Conservation (phyloP, 2,113 vertebrate species). For the Delphinus delphis region DNA sequence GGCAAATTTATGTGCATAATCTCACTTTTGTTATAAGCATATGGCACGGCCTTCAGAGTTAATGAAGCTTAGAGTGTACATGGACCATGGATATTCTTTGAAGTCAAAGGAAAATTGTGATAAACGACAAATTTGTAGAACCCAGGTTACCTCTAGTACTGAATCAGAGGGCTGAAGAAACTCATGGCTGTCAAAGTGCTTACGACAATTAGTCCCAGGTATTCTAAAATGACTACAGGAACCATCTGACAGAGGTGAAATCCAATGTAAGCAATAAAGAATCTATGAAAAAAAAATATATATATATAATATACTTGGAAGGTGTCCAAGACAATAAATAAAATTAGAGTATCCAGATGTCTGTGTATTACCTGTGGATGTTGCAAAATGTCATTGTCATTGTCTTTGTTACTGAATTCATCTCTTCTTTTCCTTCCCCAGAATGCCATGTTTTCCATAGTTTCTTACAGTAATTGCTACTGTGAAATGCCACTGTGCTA, state of each 20-base stretch:
- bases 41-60: neutral
- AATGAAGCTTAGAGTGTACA: neutral
- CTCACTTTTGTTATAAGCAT: neutral
- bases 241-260: neutral
- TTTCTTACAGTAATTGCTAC: neutral
- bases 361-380: neutral
- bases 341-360: neutral
- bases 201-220: neutral
- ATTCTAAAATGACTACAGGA: neutral
- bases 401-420: neutral
- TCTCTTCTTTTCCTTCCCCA: neutral
- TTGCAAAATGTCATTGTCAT: neutral
- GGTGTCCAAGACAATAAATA: conserved; percentile 8
- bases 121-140: neutral
- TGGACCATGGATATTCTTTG: neutral
- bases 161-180: neutral
- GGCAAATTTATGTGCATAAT: neutral
- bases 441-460: neutral
- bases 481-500: neutral
- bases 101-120: conserved; percentile 28
- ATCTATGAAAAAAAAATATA: neutral
- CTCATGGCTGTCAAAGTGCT: rapidly evolving
- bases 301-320: neutral
- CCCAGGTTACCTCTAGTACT: neutral
- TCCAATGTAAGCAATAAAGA: neutral